phyloP scores from a whole-genome alignment of 2,888 invertebrate genomes.

The Sinelater perroti region DNA sequence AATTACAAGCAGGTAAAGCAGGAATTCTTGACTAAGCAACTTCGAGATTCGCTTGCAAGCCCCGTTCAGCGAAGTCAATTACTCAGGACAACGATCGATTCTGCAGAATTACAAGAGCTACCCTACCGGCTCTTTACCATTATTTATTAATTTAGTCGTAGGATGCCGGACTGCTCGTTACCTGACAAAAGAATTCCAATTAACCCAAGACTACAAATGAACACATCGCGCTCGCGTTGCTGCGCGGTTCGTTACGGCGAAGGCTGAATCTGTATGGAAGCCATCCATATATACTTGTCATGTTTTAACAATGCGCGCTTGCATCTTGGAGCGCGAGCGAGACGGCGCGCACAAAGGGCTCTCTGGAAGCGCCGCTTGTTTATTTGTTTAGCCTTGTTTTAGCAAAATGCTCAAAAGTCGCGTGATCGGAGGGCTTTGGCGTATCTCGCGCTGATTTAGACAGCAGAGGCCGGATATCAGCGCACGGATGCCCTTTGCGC shows the following conservation, averaged over 20 bases:
- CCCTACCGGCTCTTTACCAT: background rate
- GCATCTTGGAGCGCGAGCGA: slow-evolving; percentile 7
- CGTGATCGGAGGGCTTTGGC: no score
- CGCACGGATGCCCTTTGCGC: slow-evolving; percentile 8
- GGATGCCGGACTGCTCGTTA: background rate
- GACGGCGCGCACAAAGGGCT: background rate
- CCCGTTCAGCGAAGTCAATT: slow-evolving; percentile 3
- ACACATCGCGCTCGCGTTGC: background rate
- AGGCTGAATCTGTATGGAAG: slow-evolving; percentile 20
- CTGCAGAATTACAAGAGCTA: background rate
- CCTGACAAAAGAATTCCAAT: slow-evolving; percentile 16
- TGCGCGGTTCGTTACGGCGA: slow-evolving; percentile 20
- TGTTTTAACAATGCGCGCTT: slow-evolving; percentile 10
- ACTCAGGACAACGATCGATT: background rate
- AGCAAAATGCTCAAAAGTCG: no score
- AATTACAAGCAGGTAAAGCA: no score
- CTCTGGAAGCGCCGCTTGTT: no score
- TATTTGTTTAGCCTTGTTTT: no score
- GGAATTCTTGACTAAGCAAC: no score
- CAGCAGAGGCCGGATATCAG: background rate
- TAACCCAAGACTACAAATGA: slow-evolving; percentile 12
- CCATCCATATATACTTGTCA: slow-evolving; percentile 20
- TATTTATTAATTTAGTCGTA: background rate
- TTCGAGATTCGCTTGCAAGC: no score
- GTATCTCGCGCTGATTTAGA: background rate